These are phyloP conservation scores for Minunthozetes semirufus DNA, from an alignment of 2,888 invertebrate genomes.

Conservation along the genomic window DNA sequence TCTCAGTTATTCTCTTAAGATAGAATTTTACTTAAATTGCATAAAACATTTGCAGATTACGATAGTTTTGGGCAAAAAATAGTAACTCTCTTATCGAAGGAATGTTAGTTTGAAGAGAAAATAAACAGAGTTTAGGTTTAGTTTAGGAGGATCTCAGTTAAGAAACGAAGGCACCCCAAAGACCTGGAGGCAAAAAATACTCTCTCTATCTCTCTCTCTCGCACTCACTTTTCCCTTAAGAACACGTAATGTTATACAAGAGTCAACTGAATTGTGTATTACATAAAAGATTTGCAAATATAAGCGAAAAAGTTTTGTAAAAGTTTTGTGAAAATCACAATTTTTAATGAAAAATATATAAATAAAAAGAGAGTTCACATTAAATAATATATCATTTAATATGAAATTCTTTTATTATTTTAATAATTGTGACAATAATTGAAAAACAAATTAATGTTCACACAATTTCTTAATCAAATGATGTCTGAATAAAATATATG, in stretches of 20 bases:
- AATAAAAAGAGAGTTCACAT: too few species aligned
- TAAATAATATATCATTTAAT: too few species aligned
- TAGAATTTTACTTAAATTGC: constrained; percentile 1
- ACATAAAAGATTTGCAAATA: too few species aligned
- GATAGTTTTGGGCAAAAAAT: not conserved
- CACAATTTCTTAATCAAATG: not conserved
- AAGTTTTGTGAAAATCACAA: too few species aligned
- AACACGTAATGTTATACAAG: not conserved
- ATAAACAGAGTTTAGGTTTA: constrained; percentile 16
- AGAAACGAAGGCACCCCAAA: constrained; percentile 15
- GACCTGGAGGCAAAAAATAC: constrained; percentile 19
- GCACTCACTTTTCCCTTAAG: constrained; percentile 6
- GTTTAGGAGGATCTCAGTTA: not conserved
- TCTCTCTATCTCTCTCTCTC: not conserved
- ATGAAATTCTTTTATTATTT: not conserved
- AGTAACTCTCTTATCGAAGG: constrained; percentile 1
- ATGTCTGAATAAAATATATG: too few species aligned
- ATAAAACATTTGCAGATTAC: constrained; percentile 3
- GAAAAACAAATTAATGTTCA: too few species aligned
- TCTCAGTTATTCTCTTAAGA: not conserved
- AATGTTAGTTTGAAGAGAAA: constrained; percentile 20
- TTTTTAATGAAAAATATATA: too few species aligned
- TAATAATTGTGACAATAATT: not conserved
- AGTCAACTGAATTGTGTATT: not conserved
- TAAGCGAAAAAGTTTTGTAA: too few species aligned